Evolutionary conservation across 2,113 vertebrate genomes (phyloP), one percentile per base, ranked within the genome.

Genomic region (Antennarius striatus): DNA sequence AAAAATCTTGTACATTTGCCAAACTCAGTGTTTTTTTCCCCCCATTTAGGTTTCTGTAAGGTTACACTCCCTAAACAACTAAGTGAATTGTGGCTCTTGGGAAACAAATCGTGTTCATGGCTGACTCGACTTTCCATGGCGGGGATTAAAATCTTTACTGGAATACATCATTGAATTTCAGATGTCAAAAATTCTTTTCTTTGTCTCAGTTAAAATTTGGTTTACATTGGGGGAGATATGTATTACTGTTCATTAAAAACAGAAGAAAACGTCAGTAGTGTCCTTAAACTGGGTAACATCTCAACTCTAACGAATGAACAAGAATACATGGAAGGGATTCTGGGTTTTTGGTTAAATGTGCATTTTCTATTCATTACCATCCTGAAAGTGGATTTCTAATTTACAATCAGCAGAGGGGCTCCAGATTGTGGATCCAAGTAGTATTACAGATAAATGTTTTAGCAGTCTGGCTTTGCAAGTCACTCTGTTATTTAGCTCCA

Each of bases 111-210:
- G 15, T 64, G 58, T 68, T 75, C 14, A 52, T 69, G 80, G 60
- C 50, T 79, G 72, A 85, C 46, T 66, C 53, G 60, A 75, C 65
- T 85, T 81, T 86, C 58, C 78, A 68, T 70, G 1, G 54, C 54
- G 71, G 53, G 30, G 13, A 52, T 81, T 42, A 54, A 73, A 68
- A 56, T 57, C 73, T 62, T 63, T 63, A 62, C 59, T 54, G 29
- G 51, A 49, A 61, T 63, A 62, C 40, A 73, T 60, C 45, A 14
- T 68, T 58, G 53, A 68, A 58, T 71, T 80, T 71, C 17, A 69
- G 28, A 68, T 73, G 68, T 80, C 73, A 71, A 49, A 75, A 82
- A 55, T 56, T 15, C 67, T 80, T 86, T 79, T 73, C 40, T 46
- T 28, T 36, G 32, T 36, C 32, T 1, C 6, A 58, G 56, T 58